Conservation (phyloP, 2,888 invertebrate species). For the Fragum whitleyi region DNA sequence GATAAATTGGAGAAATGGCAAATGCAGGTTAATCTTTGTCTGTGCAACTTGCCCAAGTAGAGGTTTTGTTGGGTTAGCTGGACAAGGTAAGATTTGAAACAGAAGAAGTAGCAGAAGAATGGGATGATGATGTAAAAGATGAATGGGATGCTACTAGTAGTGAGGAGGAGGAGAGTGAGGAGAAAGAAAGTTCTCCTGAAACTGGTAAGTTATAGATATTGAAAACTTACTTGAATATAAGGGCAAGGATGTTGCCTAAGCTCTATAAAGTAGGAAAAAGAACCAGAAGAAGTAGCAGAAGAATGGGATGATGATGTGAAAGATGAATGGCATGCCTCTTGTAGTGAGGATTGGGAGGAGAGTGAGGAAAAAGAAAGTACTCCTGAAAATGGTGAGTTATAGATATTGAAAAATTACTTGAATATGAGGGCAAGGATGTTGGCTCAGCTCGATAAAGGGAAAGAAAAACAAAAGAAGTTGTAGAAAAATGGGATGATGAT, state of each 20-base stretch:
- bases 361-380: too few relatives aligned
- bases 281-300: constrained; percentile 84
- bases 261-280: constrained; percentile 87
- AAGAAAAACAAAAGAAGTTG: too few relatives aligned
- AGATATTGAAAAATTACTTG: too few relatives aligned
- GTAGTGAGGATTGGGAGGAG: constrained; percentile 85
- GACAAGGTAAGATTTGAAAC: too few relatives aligned
- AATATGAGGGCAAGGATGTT: too few relatives aligned
- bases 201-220: constrained; percentile 41
- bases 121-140: constrained; percentile 89
- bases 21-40: too few relatives aligned
- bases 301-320: constrained; percentile 90
- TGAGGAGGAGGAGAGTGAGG: constrained; percentile 90
- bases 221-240: not conserved
- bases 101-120: constrained; percentile 86
- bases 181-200: constrained; percentile 53
- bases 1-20: too few relatives aligned
- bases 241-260: too few relatives aligned
- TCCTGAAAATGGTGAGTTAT: too few relatives aligned
- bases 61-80: too few relatives aligned
- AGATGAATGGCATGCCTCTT: constrained; percentile 84
- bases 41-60: too few relatives aligned
- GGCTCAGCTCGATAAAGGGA: too few relatives aligned
- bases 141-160: constrained; percentile 85
- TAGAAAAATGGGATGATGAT: constrained; percentile 89